phyloP scores from a whole-genome alignment of 2,888 invertebrate species.

The Amphipoea oculea region DNA sequence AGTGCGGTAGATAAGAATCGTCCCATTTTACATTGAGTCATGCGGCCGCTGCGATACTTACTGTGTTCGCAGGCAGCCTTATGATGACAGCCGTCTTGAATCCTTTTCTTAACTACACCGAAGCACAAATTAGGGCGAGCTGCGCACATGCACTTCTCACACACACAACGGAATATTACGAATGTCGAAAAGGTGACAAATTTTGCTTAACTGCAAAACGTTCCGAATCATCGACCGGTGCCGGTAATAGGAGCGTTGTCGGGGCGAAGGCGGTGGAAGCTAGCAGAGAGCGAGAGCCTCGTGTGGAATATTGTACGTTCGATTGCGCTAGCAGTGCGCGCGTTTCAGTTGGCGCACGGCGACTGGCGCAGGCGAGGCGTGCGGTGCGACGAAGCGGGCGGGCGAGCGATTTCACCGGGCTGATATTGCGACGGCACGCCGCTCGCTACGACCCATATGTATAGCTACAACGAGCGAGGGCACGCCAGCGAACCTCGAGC shows the following conservation, averaged over 20 bases:
- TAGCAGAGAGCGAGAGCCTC: constrained; percentile 81
- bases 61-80: constrained; percentile 90
- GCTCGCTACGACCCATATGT: constrained; percentile 87
- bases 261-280: constrained; percentile 75
- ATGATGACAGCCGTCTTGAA: constrained; percentile 90
- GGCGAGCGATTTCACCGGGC: constrained; percentile 90
- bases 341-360: constrained; percentile 90
- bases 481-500: constrained; percentile 82
- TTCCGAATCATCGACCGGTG: constrained; percentile 76
- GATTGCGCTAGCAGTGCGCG: constrained; percentile 89
- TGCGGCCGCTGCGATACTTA: constrained; percentile 87
- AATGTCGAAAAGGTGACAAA: constrained; percentile 70
- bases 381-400: constrained; percentile 88
- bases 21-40: constrained; percentile 90
- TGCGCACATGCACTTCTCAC: constrained; percentile 84
- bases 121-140: constrained; percentile 81
- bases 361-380: constrained; percentile 90
- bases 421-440: constrained; percentile 89
- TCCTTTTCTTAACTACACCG: constrained; percentile 82
- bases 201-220: constrained; percentile 71
- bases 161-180: constrained; percentile 70
- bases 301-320: constrained; percentile 84
- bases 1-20: constrained; percentile 88
- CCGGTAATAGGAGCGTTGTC: constrained; percentile 75
- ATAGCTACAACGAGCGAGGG: constrained; percentile 86